Percentiles rank a stretch among this genome's conserved stretches.
Evolutionary conservation across 2,797 vertebrate genomes (phyloP).

Genomic region (Crocodylus rhombifer): DNA sequence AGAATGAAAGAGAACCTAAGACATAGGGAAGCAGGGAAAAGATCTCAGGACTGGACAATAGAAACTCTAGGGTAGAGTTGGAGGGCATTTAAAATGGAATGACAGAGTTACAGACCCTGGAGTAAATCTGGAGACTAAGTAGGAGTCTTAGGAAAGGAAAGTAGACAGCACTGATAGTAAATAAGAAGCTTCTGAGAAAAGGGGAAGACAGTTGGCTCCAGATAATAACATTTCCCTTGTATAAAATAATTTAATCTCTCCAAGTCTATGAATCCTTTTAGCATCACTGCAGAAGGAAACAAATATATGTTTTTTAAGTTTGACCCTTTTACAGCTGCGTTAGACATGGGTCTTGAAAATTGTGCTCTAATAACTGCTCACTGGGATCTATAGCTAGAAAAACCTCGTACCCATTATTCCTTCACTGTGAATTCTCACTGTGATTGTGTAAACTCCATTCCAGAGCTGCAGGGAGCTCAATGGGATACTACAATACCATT

Average conservation of each 20-base stretch:
- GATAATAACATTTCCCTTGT: neutral
- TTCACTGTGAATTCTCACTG: no score
- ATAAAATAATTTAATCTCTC: neutral
- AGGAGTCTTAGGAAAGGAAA: neutral
- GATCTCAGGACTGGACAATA: neutral
- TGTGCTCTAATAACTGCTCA: neutral
- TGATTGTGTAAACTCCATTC: no score
- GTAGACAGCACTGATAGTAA: fast-evolving
- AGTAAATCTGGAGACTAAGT: neutral
- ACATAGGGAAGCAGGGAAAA: neutral
- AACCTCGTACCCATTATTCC: no score
- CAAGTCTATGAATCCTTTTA: neutral
- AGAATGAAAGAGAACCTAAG: neutral
- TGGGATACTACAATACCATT: neutral
- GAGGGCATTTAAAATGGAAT: neutral
- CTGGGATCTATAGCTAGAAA: neutral
- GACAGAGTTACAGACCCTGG: neutral
- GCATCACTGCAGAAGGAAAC: neutral
- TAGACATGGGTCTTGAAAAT: neutral
- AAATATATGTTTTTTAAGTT: neutral
- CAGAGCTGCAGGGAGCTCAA: neutral
- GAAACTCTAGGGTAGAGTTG: neutral
- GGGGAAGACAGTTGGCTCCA: neutral
- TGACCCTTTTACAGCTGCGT: neutral
- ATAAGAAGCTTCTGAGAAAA: neutral